Base-by-base conservation (phyloP, 2,113 vertebrate species). In the Dromiciops gliroides region DNA sequence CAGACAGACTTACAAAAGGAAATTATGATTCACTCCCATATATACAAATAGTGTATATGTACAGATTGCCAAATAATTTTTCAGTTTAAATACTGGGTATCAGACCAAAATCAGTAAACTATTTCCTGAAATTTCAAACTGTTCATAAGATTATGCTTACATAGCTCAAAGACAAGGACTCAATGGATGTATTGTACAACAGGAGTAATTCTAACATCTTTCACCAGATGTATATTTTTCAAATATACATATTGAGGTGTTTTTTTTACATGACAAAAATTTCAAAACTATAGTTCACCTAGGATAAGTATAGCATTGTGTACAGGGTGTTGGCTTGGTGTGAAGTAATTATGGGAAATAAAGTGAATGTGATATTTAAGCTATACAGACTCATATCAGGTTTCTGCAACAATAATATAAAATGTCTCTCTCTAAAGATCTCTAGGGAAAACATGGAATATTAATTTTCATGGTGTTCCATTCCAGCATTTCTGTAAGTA, bases 341-440 rank as follows among this genome's bases (percentile, higher is more conserved):
- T 97, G 98, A 98, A 98, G 98, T 95, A 97, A 96, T 98, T 94
- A 97, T 94, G 96, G 95, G 95, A 98, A 98, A 98, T 97, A 98
- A 98, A 53, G 44, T 97, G 93, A 98, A 98, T 97, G 90, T 96
- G 96, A 98, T 98, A 97, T 97, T 98, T 98, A 93, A 97, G 53
- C 96, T 97, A 97, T 96, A 97, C 90, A 98, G 37, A 88, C 93
- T 97, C 94, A 96, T 98, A 98, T 98, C 97, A 97, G 95, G 91
- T 98, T 98, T 98, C 98, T 98, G 93, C 93, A 98, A 98, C 98
- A 98, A 98, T 97, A 98, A 96, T 95, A 96, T 97, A 96, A 98
- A 98, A 94, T 96, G 96, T 91, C 93, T 97, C 48, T 97, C 98
- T 98, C 96, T 96, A 97, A 97, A 91, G 0, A 7, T 98, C 98